Base-by-base conservation (phyloP, 2,797 vertebrate genomes). In the Danio tinwini region DNA sequence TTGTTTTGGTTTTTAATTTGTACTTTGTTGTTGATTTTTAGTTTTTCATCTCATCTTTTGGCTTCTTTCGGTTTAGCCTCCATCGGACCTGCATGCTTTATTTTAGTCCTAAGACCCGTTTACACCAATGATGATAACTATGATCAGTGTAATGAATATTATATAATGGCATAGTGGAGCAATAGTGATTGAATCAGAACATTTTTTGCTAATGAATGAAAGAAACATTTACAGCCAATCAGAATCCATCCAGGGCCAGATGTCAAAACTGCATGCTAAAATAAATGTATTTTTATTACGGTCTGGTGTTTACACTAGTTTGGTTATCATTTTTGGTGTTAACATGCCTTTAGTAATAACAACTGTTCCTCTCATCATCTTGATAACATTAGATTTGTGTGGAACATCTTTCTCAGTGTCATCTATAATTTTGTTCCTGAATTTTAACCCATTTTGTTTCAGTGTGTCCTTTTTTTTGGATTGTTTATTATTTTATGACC, bases 1-100 rank as follows among this genome's bases (percentile, higher is more conserved):
- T 83, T 78, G 29, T 29, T 29, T 29, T 29, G 29, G 29, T 14
- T 52, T 74, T 19, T 10, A 45, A 49, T 11, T 59, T 65, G 61
- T n/a, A 71, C n/a, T 52, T 67, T n/a, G 9, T 49, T 55, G 40
- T 71, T 53, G n/a, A 45, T 5, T 55, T 55, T 55, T 29, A 12
- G 50, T 50, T 56, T 82, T 87, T 77, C 40, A 83, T 74, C 10
- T 85, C 81, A 84, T 69, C 59, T 55, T 84, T 88, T 81, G 73
- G 82, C 76, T 75, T 19, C 44, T 21, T 91, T 90, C 53, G 82
- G 52, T 88, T 89, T 73, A 50, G 81, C 85, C 67, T 82, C 74
- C 72, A 74, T 84, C 87, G 87, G 88, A 91, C 90, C 84, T 72
- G 93, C 93, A 94, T 93, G 92, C 81, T 92, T 93, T 90, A 87